A percentile compares a stretch with the other conserved stretches of the same genome.
Evolutionary conservation across 2,888 invertebrate genomes (phyloP).

Genomic region (Hybos culiciformis): DNA sequence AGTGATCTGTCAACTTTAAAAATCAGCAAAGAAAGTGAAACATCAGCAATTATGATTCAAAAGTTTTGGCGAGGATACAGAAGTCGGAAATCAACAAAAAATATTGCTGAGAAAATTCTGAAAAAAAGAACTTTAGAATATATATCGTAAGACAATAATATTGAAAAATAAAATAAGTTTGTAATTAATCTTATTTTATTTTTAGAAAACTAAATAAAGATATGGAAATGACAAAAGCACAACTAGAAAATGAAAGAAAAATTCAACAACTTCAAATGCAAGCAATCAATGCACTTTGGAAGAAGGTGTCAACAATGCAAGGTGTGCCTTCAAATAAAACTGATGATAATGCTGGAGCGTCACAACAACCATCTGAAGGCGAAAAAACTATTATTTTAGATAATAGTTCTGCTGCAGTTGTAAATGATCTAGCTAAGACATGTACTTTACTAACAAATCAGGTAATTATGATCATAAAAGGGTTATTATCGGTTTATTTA

Average conservation of each 20-base stretch:
- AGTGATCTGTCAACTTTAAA: slow-evolving; percentile 18
- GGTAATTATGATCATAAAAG: slow-evolving; percentile 33
- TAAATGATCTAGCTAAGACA: slow-evolving; percentile 61
- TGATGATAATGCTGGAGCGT: slow-evolving; percentile 9
- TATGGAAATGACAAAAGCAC: slow-evolving; percentile 73
- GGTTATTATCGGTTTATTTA: not conserved
- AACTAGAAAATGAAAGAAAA: slow-evolving; percentile 70
- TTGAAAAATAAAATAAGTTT: not conserved
- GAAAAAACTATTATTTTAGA: slow-evolving; percentile 25
- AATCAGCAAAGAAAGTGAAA: slow-evolving; percentile 28
- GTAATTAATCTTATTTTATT: too few relatives aligned
- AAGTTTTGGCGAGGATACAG: slow-evolving; percentile 76
- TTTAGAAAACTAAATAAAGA: slow-evolving; percentile 68
- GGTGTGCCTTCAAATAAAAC: slow-evolving; percentile 7
- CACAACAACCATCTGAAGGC: slow-evolving; percentile 7
- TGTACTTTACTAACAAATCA: slow-evolving; percentile 60
- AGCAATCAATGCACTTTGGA: slow-evolving; percentile 81
- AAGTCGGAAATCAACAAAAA: slow-evolving; percentile 46
- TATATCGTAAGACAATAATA: slow-evolving; percentile 51
- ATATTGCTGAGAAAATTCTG: slow-evolving; percentile 52
- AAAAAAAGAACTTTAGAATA: slow-evolving; percentile 68
- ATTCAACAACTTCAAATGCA: slow-evolving; percentile 80
- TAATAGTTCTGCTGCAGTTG: slow-evolving; percentile 44
- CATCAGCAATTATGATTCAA: slow-evolving; percentile 67
- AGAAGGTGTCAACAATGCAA: slow-evolving; percentile 61